Base-by-base conservation (phyloP, 2,113 vertebrate genomes). In the Salvator merianae region DNA sequence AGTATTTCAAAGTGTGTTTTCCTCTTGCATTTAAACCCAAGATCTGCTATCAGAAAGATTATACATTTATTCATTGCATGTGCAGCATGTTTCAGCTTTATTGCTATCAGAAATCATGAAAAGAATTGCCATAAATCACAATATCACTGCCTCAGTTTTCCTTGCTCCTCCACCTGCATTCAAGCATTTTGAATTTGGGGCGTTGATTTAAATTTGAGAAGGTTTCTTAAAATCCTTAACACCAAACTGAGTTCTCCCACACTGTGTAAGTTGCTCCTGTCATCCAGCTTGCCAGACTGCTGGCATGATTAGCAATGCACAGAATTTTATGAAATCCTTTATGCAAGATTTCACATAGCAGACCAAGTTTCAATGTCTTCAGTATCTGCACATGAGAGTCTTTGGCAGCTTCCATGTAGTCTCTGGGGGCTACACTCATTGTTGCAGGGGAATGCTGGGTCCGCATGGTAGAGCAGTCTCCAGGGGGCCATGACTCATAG, bases 71-170 rank as follows among this genome's bases (percentile, higher is more conserved):
- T 79, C 74, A 40, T 83, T 88, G 36, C 40, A 77, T 82, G n/a
- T 36, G 14, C 12, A 13, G 34, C 62, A 50, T 1, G 13, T 82
- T 78, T 68, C 32, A 87, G 50, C 0, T 59, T 83, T 85, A 85
- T 7, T 88, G 70, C 59, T 1, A 0, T 85, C 62, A 65, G 55
- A 84, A 87, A 28, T 32, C 9, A 32, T 14, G 1, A 55, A 89
- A 86, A 6, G 7, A 73, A 12, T 73, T 90, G 30, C 74, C 83
- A 4, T 77, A 89, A 87, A 87, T 59, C 14, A 81, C 76, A 81
- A 63, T 6, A 77, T 77, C 26, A 30, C 53, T 30, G 24, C 28
- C 10, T 30, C 6, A 70, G 38, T 22, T 72, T 85, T 47, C 20
- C 53, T 86, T 24, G 6, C 50, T 3, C 79, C 36, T 36, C 40